Conservation (phyloP, 1,140 invertebrate species). For the Pseudomyrmex cubaensis region DNA sequence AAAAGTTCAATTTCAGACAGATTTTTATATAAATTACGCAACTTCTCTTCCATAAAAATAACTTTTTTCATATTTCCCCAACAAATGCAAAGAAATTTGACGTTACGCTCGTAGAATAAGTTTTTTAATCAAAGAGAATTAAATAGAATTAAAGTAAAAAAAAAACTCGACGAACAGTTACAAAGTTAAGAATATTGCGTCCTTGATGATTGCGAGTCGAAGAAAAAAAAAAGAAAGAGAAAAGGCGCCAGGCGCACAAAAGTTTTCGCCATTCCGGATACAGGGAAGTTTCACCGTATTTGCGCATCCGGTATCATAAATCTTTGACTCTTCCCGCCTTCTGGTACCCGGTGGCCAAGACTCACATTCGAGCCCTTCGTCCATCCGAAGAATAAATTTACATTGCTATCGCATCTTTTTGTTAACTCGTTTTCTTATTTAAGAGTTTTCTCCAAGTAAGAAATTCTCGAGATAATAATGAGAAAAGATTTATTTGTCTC, state of each 20-base stretch:
- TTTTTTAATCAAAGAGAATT: too few species aligned
- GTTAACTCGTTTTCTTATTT: neutral
- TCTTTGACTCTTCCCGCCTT: slow-evolving; percentile 75
- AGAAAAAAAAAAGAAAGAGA: slow-evolving; percentile 53
- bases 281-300: slow-evolving; percentile 81
- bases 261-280: slow-evolving; percentile 79
- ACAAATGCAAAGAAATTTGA: too few species aligned
- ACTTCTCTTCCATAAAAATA: neutral
- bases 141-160: neutral
- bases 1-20: slow-evolving; percentile 13
- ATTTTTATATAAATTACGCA: neutral
- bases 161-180: neutral
- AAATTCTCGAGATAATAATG: neutral
- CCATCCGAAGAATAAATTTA: slow-evolving; percentile 72
- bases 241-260: slow-evolving; percentile 68
- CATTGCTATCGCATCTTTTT: slow-evolving; percentile 54
- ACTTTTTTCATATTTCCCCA: too few species aligned
- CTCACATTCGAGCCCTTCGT: slow-evolving; percentile 67
- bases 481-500: slow-evolving; percentile 1
- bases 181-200: neutral
- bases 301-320: slow-evolving; percentile 80
- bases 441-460: neutral
- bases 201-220: neutral
- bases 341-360: slow-evolving; percentile 69
- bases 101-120: too few species aligned